Evolutionary conservation across 2,888 invertebrate species (phyloP).

Genomic region (Ryuthela nishihirai): DNA sequence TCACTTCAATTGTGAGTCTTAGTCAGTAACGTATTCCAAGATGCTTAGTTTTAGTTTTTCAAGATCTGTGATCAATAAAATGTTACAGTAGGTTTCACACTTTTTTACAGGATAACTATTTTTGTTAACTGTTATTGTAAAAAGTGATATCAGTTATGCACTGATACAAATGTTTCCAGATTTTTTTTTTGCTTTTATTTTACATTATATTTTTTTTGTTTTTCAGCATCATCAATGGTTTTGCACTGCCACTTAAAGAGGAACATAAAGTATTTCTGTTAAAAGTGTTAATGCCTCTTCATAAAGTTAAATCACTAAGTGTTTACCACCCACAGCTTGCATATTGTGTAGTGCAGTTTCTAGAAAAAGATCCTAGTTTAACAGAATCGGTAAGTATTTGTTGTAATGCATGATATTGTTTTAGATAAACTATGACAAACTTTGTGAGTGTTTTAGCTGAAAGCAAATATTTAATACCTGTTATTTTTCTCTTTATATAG

Average conservation of each 20-base stretch:
- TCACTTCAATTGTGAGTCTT: too few relatives aligned
- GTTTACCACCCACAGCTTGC: slow-evolving; percentile 97
- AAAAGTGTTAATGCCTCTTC: slow-evolving; percentile 89
- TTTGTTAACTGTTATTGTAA: not conserved
- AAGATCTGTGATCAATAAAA: too few relatives aligned
- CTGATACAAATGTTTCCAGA: not conserved
- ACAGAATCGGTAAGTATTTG: slow-evolving; percentile 70
- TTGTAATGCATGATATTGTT: too few relatives aligned
- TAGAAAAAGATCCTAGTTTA: slow-evolving; percentile 93
- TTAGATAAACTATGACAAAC: too few relatives aligned
- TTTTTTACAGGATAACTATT: too few relatives aligned
- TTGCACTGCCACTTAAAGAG: slow-evolving; percentile 94
- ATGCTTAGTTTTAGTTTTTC: too few relatives aligned
- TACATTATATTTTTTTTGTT: slow-evolving; percentile 10
- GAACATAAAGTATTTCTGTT: slow-evolving; percentile 97
- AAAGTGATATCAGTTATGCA: not conserved
- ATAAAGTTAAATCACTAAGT: slow-evolving; percentile 93
- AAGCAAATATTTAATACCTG: not conserved
- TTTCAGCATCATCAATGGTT: slow-evolving; percentile 93
- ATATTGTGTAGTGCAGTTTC: slow-evolving; percentile 97
- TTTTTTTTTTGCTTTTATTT: slow-evolving; percentile 14
- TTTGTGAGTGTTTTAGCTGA: not conserved
- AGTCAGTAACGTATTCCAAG: too few relatives aligned
- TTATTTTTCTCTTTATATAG: slow-evolving; percentile 40
- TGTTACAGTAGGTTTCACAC: too few relatives aligned